Evolutionary conservation across 2,888 invertebrate genomes (phyloP).

Genomic region (Stomorhina lunata): DNA sequence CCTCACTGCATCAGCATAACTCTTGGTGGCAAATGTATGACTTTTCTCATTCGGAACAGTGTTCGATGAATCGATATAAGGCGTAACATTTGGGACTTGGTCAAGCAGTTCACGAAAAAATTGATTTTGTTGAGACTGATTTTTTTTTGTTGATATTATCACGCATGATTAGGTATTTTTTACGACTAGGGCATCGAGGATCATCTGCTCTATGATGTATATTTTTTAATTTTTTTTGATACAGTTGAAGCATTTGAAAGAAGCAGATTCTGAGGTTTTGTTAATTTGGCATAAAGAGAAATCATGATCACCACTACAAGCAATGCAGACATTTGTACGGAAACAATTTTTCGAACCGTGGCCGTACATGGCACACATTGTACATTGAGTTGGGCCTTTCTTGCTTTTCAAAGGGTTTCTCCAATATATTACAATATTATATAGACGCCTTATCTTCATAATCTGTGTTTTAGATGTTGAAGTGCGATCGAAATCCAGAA

Average conservation of each 20-base stretch:
- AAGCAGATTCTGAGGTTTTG: not conserved
- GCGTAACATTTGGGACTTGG: not conserved
- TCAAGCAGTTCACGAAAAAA: not conserved
- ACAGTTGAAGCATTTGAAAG: conserved; percentile 2
- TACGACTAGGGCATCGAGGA: conserved; percentile 10
- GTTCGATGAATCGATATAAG: not conserved
- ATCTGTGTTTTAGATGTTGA: not conserved
- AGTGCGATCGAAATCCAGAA: not conserved
- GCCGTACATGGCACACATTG: conserved; percentile 1
- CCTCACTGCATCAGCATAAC: not conserved
- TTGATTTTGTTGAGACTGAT: not conserved
- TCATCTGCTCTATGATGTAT: not conserved
- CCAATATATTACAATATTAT: not conserved
- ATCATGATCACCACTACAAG: not conserved
- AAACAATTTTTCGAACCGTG: not conserved
- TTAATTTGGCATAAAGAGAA: not conserved
- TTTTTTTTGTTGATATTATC: not conserved
- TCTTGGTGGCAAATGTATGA: not conserved
- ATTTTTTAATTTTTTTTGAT: not conserved
- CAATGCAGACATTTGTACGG: not conserved
- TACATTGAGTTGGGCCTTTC: not conserved
- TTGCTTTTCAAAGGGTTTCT: not conserved
- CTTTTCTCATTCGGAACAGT: not conserved
- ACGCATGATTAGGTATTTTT: not conserved
- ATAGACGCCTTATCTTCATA: not conserved